phyloP scores from a whole-genome alignment of 2,888 invertebrate species.

The Leptarthrus brevirostris region DNA sequence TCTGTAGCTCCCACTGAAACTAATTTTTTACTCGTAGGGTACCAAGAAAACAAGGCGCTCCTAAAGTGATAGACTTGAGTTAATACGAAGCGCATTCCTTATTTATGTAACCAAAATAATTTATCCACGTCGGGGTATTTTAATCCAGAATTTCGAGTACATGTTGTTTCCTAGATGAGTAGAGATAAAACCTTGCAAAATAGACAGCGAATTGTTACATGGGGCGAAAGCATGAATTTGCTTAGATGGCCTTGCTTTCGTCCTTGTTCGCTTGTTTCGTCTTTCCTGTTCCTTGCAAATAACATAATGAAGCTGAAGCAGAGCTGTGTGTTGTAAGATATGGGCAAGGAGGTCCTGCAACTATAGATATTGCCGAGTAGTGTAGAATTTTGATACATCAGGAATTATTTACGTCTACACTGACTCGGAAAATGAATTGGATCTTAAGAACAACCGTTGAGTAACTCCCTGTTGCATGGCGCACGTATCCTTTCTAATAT shows the following conservation, averaged over 20 bases:
- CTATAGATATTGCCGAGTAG: not conserved
- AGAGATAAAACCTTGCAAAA: not conserved
- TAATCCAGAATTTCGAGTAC: not conserved
- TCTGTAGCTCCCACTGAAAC: not conserved
- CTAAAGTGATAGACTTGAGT: conserved; percentile 3
- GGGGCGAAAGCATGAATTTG: not conserved
- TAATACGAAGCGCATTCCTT: conserved; percentile 5
- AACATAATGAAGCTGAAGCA: conserved; percentile 1
- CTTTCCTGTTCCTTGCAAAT: too few relatives aligned
- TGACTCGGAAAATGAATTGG: conserved; percentile 5
- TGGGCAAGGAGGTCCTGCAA: not conserved
- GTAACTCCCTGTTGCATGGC: conserved; percentile 27
- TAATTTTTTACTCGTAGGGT: not conserved
- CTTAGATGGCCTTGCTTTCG: not conserved
- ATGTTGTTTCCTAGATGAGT: not conserved
- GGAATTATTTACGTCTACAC: not conserved
- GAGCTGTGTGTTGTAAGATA: not conserved
- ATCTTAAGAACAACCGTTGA: not conserved
- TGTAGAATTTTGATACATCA: conserved; percentile 15
- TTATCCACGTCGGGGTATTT: conserved; percentile 22
- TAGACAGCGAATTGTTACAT: too few relatives aligned
- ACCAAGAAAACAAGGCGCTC: not conserved
- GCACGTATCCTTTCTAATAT: conserved; percentile 27
- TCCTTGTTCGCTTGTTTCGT: too few relatives aligned
- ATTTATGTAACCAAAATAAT: conserved; percentile 22